Conservation (phyloP, 2,888 invertebrate genomes). For the Argynnis bischoffii region DNA sequence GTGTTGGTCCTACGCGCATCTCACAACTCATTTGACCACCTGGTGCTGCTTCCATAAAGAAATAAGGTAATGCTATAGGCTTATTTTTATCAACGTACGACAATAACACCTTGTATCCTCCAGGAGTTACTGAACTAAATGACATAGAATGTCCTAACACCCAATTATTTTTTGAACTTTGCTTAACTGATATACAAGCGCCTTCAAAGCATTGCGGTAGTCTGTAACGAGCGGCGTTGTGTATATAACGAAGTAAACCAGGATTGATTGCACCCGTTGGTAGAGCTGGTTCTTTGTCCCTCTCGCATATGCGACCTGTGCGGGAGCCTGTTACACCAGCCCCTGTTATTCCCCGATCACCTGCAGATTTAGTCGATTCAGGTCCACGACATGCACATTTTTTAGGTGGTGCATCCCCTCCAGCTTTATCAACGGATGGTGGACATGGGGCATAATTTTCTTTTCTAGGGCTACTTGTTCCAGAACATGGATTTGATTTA, state of each 20-base stretch:
- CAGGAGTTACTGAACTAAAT: constrained; percentile 76
- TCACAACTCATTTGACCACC: constrained; percentile 76
- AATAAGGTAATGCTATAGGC: constrained; percentile 63
- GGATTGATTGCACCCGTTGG: constrained; percentile 64
- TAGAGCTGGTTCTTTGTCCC: constrained; percentile 51
- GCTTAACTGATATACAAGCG: constrained; percentile 66
- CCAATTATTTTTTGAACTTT: constrained; percentile 63
- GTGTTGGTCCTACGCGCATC: constrained; percentile 66
- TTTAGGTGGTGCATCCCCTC: constrained; percentile 51
- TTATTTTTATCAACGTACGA: constrained; percentile 67
- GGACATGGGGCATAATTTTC: constrained; percentile 35
- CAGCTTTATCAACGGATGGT: constrained; percentile 38
- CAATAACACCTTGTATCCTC: constrained; percentile 70
- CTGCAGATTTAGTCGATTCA: constrained; percentile 48
- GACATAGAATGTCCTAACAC: constrained; percentile 68
- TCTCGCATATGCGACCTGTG: constrained; percentile 48
- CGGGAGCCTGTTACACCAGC: constrained; percentile 74
- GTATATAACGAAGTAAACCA: constrained; percentile 70
- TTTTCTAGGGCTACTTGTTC: constrained; percentile 49
- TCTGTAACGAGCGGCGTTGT: constrained; percentile 69
- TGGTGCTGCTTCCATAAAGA: constrained; percentile 75
- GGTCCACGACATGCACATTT: constrained; percentile 48
- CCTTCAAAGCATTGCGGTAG: constrained; percentile 78
- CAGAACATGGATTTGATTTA: constrained; percentile 53
- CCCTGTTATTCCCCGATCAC: constrained; percentile 72